Base-by-base conservation (phyloP, 2,888 invertebrate species). In the Frankliniella intonsa region DNA sequence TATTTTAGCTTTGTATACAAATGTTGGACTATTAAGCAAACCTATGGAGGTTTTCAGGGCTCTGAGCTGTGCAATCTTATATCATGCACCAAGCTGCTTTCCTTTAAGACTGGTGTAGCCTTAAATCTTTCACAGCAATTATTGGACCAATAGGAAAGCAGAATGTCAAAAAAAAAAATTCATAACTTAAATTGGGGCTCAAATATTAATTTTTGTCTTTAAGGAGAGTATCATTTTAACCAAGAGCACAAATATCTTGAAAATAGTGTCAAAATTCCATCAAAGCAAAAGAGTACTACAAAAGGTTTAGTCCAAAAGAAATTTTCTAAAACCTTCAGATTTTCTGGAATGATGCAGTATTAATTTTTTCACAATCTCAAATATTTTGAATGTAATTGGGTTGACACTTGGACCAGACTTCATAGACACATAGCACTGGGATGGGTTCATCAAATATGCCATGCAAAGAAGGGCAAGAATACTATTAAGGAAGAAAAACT, bases 21-120 rank as follows among this genome's bases (percentile, higher is more conserved):
- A 9, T 76, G 12, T 76, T 76, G 38, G 38, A 38, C 5, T 76
- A 8, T 76, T 22, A 76, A 11, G 12, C 7, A 12, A 22, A 22
- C 12, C 25, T 9, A 9, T 25, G 22, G 69, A 25, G 22, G 69
- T 12, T 25, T 10, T 12, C 22, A 25, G 22, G 22, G 25, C 25
- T 76, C 22, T 76, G 69, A 25, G 69, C 69, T 76, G 69, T 76
- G 69, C n/a, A 7, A 62, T 10, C 22, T 25, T 22, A 38, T 10
- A 76, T 22, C 25, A 22, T 25, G 69, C 25, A 25, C 25, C 69
- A 76, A 25, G 69, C n/a, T 76, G 69, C 69, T 76, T 76, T 76
- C 25, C 25, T 25, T 76, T 25, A 76, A 76, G 69, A 76, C 69
- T 76, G 69, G 69, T 76, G 69, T 69, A 69, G 69, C 25, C 69